Evolutionary conservation across 2,888 invertebrate genomes (phyloP).

Genomic region (Spisula subtruncata): DNA sequence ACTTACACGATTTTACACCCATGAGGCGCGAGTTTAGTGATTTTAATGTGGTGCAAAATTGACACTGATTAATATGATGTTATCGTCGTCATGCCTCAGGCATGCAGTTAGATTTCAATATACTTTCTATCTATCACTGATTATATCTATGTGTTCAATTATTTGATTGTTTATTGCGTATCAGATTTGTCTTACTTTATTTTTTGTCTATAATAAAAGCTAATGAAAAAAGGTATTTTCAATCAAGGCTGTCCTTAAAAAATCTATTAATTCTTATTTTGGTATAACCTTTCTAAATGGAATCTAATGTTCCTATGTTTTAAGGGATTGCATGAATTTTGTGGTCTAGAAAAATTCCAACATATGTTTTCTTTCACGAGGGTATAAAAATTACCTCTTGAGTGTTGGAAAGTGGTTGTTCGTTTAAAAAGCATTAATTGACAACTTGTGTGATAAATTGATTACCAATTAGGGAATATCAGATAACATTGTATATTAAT

Average conservation of each 20-base stretch:
- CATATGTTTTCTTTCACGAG: not conserved
- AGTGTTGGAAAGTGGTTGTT: not conserved
- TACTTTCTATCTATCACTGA: not conserved
- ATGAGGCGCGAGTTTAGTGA: not conserved
- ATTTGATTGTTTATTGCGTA: not conserved
- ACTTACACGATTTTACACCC: too few relatives aligned
- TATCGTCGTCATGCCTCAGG: not conserved
- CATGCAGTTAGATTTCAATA: not conserved
- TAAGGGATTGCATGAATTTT: too few relatives aligned
- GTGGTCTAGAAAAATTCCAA: too few relatives aligned
- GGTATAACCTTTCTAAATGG: too few relatives aligned
- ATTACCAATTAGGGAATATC: not conserved
- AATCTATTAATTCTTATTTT: too few relatives aligned
- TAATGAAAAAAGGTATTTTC: not conserved
- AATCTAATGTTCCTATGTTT: too few relatives aligned
- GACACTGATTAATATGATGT: not conserved
- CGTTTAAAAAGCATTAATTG: not conserved
- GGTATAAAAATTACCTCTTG: not conserved
- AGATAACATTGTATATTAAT: not conserved
- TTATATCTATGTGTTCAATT: not conserved
- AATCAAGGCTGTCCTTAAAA: too few relatives aligned
- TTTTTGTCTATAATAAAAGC: not conserved
- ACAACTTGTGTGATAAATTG: conserved; percentile 5
- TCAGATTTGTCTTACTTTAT: not conserved
- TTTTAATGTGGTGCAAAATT: not conserved